Evolutionary conservation across 2,888 invertebrate genomes (phyloP).

Genomic region (Celastrina argiolus): DNA sequence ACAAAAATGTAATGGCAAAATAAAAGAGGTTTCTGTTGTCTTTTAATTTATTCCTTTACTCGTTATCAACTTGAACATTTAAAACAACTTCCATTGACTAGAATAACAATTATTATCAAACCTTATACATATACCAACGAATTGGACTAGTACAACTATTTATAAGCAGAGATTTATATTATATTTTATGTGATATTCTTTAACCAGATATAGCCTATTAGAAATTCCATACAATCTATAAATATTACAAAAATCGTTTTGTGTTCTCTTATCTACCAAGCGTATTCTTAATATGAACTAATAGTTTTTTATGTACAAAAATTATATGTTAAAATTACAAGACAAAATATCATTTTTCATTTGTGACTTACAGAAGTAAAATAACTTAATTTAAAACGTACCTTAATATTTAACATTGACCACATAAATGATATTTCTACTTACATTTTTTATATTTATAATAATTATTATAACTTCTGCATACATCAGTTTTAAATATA

Average conservation of each 20-base stretch:
- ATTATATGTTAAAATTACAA: background rate
- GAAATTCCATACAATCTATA: slow-evolving; percentile 23
- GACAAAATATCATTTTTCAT: too few species aligned
- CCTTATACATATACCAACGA: slow-evolving; percentile 66
- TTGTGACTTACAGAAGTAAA: too few species aligned
- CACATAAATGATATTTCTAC: too few species aligned
- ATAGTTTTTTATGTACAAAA: background rate
- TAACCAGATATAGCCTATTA: background rate
- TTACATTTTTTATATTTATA: too few species aligned
- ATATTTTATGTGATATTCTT: slow-evolving; percentile 5
- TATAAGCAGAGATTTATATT: slow-evolving; percentile 30
- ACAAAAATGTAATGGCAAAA: slow-evolving; percentile 23
- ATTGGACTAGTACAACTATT: slow-evolving; percentile 32
- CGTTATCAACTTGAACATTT: slow-evolving; percentile 54
- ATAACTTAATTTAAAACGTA: too few species aligned
- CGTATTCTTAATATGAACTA: background rate
- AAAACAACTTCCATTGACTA: slow-evolving; percentile 69
- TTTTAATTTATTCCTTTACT: slow-evolving; percentile 42
- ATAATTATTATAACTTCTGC: too few species aligned
- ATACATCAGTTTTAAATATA: too few species aligned
- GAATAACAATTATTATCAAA: slow-evolving; percentile 58
- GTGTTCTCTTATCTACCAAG: slow-evolving; percentile 3
- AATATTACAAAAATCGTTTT: background rate
- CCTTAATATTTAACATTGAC: too few species aligned
- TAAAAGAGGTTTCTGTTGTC: slow-evolving; percentile 31